Base-by-base conservation (phyloP, 2,888 invertebrate genomes). In the Pollenia angustigena region DNA sequence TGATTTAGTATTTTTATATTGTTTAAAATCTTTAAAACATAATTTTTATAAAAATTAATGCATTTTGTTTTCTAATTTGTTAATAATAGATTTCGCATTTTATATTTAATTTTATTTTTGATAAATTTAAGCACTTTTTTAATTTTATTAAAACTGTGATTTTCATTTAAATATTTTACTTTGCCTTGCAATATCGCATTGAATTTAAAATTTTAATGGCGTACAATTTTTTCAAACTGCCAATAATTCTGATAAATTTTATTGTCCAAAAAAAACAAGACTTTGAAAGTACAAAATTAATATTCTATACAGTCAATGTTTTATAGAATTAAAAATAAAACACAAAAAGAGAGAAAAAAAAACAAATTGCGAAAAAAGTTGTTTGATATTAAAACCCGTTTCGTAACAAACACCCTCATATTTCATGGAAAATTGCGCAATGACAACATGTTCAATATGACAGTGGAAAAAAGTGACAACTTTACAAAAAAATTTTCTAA, bases 361-460 rank as follows among this genome's bases (percentile, higher is more conserved):
- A 76, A 54, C 42, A 46, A 6, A 6, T 32, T 32, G 32, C 23
- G 23, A 52, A 48, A 23, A 46, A 42, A 54, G 4, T 32, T 16
- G 2, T 74, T 60, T 46, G 23, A 23, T 75, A 75, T 69, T 62
- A 64, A 58, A 72, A 78, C 62, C 75, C 75, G 79, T 82, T 82
- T 72, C 50, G 69, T 76, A 74, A 64, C 82, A 85, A 79, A 80
- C 85, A 79, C 62, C 78, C 56, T 64, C 74, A 86, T 86, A 79
- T 86, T 86, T 86, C 85, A 86, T 79, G 85, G 82, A 79, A 82
- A 79, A 85, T 82, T 85, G 85, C 79, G 56, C 82, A 86, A 79
- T 75, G 85, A 74, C 74, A 85, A 79, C 79, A 66, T 85, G 81
- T 68, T 85, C 46, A 74, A 60, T 52, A 52, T 23, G 58, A 76